These are phyloP conservation scores for Mythimna pallens DNA, from an alignment of 2,888 invertebrate genomes.

Conservation along the genomic window DNA sequence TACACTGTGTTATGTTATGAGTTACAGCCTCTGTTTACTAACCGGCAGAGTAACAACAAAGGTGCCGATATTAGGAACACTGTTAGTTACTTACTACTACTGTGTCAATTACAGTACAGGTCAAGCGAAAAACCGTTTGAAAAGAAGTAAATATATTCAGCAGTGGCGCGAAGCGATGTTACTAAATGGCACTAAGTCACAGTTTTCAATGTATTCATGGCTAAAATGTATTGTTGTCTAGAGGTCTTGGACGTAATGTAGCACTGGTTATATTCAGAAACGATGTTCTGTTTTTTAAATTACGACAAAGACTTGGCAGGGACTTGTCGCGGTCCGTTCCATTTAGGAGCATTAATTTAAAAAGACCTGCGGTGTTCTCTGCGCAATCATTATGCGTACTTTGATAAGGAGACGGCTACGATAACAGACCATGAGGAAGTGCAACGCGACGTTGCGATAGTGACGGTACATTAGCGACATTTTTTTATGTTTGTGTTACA, in stretches of 20 bases:
- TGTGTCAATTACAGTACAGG: slow-evolving; percentile 9
- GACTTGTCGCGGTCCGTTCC: slow-evolving; percentile 25
- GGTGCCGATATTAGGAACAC: slow-evolving; percentile 20
- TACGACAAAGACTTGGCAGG: neutral
- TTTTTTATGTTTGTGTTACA: slow-evolving; percentile 61
- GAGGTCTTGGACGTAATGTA: slow-evolving; percentile 12
- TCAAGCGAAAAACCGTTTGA: slow-evolving; percentile 16
- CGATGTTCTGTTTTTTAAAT: neutral
- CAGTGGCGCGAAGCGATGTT: neutral
- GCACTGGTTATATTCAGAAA: neutral
- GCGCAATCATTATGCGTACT: slow-evolving; percentile 76
- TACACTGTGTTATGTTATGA: slow-evolving; percentile 50
- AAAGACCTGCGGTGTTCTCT: slow-evolving; percentile 55
- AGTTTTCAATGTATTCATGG: slow-evolving; percentile 27
- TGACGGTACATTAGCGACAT: slow-evolving; percentile 64
- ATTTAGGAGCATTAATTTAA: slow-evolving; percentile 64
- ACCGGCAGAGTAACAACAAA: slow-evolving; percentile 34
- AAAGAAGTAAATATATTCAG: slow-evolving; percentile 1
- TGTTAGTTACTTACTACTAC: slow-evolving; percentile 5
- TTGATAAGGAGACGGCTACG: slow-evolving; percentile 77
- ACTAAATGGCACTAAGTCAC: neutral
- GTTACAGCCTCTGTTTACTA: slow-evolving; percentile 42
- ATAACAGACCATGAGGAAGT: slow-evolving; percentile 83
- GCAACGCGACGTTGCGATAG: slow-evolving; percentile 70
- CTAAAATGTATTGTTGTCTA: slow-evolving; percentile 17